These are phyloP conservation scores for Zootermopsis nevadensis DNA, from an alignment of 2,888 invertebrate species.

Conservation along the genomic window DNA sequence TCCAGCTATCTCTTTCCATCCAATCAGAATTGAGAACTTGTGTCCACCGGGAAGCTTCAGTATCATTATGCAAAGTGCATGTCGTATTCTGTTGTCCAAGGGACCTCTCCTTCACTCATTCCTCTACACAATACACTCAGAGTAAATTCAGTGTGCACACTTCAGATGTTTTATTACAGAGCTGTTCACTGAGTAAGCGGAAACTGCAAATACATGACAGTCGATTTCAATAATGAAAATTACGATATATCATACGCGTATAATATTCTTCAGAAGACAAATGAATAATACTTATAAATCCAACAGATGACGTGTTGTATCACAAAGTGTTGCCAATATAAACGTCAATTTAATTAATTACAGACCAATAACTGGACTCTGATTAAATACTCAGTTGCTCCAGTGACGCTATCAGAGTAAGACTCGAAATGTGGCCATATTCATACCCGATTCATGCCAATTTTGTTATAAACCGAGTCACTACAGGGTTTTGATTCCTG, in stretches of 20 bases:
- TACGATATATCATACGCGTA: not conserved
- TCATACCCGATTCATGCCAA: too few species aligned
- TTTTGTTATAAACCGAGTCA: too few species aligned
- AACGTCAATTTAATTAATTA: not conserved
- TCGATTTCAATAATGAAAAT: not conserved
- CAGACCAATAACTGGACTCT: not conserved
- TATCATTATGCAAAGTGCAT: not conserved
- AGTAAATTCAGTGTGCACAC: not conserved
- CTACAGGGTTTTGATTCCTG: too few species aligned
- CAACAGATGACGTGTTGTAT: not conserved
- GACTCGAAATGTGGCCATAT: too few species aligned
- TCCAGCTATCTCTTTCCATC: not conserved
- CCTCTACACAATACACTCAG: not conserved
- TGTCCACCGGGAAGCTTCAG: not conserved
- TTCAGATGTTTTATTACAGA: not conserved
- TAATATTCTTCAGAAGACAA: not conserved
- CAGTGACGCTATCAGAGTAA: not conserved
- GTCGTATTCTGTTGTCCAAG: not conserved
- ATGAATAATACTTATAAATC: not conserved
- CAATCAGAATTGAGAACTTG: not conserved
- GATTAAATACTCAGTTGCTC: not conserved
- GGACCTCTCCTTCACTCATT: not conserved
- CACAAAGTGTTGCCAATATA: not conserved
- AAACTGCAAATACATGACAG: not conserved
- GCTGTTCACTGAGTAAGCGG: not conserved